Conservation (phyloP, 2,797 vertebrate species). For the Danio jaintianensis region DNA sequence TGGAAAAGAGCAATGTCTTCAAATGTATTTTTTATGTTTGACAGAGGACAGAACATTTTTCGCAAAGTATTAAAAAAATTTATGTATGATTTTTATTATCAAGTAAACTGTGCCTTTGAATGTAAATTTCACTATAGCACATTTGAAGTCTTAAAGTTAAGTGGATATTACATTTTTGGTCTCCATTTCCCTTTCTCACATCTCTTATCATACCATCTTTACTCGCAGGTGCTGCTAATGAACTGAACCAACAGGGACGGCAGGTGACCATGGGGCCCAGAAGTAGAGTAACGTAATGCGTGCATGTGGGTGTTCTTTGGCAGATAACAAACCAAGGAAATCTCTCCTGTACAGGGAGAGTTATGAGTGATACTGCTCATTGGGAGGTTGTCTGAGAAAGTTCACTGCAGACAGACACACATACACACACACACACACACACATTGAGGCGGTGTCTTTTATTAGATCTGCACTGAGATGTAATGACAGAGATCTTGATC, state of each 20-base stretch:
- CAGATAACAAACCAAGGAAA: slow-evolving; percentile 38
- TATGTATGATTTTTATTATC: neutral
- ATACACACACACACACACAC: slow-evolving; percentile 33
- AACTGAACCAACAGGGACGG: slow-evolving; percentile 31
- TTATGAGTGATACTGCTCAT: slow-evolving; percentile 15
- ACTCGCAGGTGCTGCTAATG: slow-evolving; percentile 43
- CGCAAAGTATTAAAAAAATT: neutral
- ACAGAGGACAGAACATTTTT: neutral
- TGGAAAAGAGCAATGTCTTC: neutral
- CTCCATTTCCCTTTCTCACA: neutral
- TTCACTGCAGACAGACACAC: slow-evolving; percentile 24
- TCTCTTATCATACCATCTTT: slow-evolving; percentile 6
- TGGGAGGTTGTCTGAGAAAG: slow-evolving; percentile 18
- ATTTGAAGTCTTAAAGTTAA: neutral
- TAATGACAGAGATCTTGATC: slow-evolving; percentile 56
- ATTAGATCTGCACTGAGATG: slow-evolving; percentile 48
- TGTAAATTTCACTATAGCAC: neutral
- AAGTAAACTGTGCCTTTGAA: neutral
- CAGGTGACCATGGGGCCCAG: slow-evolving; percentile 39
- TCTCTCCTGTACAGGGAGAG: slow-evolving; percentile 20
- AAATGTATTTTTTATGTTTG: neutral
- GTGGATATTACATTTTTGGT: neutral
- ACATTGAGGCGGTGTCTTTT: slow-evolving; percentile 39
- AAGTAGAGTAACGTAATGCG: slow-evolving; percentile 43
- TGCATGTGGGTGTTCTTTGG: slow-evolving; percentile 37